Base-by-base conservation (phyloP, 2,888 invertebrate genomes). In the Leptinotarsa peninsularis region DNA sequence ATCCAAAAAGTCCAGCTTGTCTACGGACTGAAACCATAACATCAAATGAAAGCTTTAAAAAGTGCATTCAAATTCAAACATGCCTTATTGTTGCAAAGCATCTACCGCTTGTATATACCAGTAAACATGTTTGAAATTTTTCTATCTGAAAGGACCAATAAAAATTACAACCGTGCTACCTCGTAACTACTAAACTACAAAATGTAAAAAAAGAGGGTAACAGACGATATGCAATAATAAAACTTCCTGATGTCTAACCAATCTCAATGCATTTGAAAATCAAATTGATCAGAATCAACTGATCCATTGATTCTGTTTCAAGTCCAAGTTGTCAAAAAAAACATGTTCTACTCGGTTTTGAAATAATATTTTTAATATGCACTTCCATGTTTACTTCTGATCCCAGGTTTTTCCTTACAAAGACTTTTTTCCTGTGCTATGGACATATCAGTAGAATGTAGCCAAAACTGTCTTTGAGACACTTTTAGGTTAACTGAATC, bases 21-120 rank as follows among this genome's bases (percentile, higher is more conserved):
- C 63, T 63, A 63, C n/a, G 43, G 63, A 63, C 63, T 17, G 33
- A 63, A 27, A n/a, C 17, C 63, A 63, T 43, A 63, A 63, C 63
- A 63, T 63, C 43, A 63, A 63, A 63, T 33, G 33, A 63, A 63
- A 43, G 43, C 43, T 43, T 43, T 43, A 43, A 43, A 63, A 1
- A 33, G 17, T 43, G 43, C 63, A 27, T 63, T 43, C 43, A 63
- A 21, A 58, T 58, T 23, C 58, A 58, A 58, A 58, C 18, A 58
- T 58, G 43, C 43, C 10, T 43, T 43, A 43, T 43, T 13, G 43
- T 43, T 43, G 43, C 10, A 43, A 43, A 43, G 10, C 43, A 43
- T 43, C 43, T 43, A 43, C 43, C 3, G 43, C 43, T 43, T 43
- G 43, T 43, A 33, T 33, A 33, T 33, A 33, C 18, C 54, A 54